Evolutionary conservation across 2,888 invertebrate species (phyloP).

Genomic region (Geotrupes spiniger): DNA sequence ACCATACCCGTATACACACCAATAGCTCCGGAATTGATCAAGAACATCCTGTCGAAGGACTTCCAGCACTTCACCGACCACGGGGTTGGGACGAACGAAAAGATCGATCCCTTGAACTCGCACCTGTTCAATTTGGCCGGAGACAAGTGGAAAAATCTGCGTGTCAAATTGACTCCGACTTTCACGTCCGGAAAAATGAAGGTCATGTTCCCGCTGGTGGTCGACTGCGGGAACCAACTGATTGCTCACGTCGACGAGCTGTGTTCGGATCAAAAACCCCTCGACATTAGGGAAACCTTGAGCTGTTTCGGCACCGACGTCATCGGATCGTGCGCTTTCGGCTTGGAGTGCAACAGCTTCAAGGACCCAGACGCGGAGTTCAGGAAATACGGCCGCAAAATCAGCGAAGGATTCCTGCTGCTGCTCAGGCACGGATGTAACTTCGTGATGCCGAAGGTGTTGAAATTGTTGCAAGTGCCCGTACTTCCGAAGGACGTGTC

Average conservation of each 20-base stretch:
- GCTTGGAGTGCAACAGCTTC: slow-evolving; percentile 17
- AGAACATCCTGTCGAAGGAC: too few relatives aligned
- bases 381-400: slow-evolving; percentile 5
- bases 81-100: too few relatives aligned
- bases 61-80: too few relatives aligned
- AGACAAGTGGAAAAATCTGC: neutral
- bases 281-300: slow-evolving; percentile 14
- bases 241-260: slow-evolving; percentile 1
- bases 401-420: too few relatives aligned
- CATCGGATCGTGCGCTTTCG: slow-evolving; percentile 16
- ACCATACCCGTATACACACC: too few relatives aligned
- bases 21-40: too few relatives aligned
- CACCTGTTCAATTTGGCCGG: too few relatives aligned
- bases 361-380: slow-evolving; percentile 16
- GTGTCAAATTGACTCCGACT: slow-evolving; percentile 12
- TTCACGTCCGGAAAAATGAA: slow-evolving; percentile 62
- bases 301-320: slow-evolving; percentile 18
- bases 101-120: too few relatives aligned
- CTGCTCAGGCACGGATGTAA: too few relatives aligned
- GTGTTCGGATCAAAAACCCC: neutral
- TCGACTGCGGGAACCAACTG: slow-evolving; percentile 3
- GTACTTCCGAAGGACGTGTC: slow-evolving; percentile 34
- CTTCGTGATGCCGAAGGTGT: too few relatives aligned
- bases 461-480: too few relatives aligned
- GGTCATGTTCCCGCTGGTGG: slow-evolving; percentile 53